Base-by-base conservation (phyloP, 2,797 vertebrate species). In the Falco naumanni region DNA sequence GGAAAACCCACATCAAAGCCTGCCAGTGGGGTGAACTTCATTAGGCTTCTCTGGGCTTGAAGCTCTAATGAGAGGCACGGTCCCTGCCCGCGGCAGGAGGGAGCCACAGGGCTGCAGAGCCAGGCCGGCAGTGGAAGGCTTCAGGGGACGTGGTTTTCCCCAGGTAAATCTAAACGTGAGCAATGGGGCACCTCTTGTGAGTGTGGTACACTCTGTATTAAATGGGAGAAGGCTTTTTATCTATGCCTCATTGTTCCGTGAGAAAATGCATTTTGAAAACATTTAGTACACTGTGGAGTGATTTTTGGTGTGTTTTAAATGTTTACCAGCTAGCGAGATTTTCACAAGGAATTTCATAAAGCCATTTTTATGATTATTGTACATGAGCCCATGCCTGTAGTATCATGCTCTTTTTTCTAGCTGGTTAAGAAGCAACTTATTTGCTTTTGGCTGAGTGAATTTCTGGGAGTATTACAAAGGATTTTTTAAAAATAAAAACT, bases 401-500 rank as follows among this genome's bases (percentile, higher is more conserved):
- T 95, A 90, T 89, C 94, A n/a, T 64, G 93, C 84, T 97, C 94
- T 97, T 83, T 96, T 90, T 97, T 93, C 90, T 95, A 78, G 81
- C 95, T 95, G 85, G 97, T 97, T 96, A 93, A 98, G 97, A 95
- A 93, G 90, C 84, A 76, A 89, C 82, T 95, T 95, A 92, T 87
- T 95, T 96, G 95, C 90, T 97, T 91, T 95, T 97, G 97, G 97
- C 97, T 3, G 2, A 95, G 83, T 86, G 88, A 97, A 96, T 96
- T 98, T 97, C 97, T 98, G 97, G 97, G 98, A 98, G 97, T 74
- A 96, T 95, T 95, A 95, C 94, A 98, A 96, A 97, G 84, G 75
- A 96, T 97, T 97, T 97, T 97, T 95, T 48, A n/a, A 86, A 95
- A 91, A 84, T 31, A 75, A 81, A 57, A 86, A 94, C 97, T 98